These are phyloP conservation scores for Himalopsyche phryganea DNA, from an alignment of 1,140 invertebrate genomes.

Conservation along the genomic window DNA sequence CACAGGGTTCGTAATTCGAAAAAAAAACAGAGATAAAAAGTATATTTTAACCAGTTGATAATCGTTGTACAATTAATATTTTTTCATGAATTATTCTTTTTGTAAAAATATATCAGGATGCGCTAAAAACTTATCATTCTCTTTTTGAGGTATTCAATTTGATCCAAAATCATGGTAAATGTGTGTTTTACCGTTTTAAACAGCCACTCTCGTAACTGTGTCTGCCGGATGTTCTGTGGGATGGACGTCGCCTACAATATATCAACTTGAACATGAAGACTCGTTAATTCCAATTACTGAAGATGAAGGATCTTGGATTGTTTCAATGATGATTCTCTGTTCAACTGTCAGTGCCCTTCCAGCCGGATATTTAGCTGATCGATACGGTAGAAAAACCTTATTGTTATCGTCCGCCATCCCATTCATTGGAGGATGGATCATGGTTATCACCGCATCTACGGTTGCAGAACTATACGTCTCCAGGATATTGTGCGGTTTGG, in stretches of 20 bases:
- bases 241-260: conserved; percentile 61
- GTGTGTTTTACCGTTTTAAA: too few species aligned
- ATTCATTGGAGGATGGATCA: conserved; percentile 63
- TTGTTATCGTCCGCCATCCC: conserved; percentile 62
- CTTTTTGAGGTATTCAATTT: too few species aligned
- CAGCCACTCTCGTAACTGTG: conserved; percentile 51
- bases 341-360: conserved; percentile 49
- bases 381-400: conserved; percentile 64
- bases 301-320: conserved; percentile 62
- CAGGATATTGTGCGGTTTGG: conserved; percentile 60
- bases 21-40: too few species aligned
- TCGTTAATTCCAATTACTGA: conserved; percentile 52
- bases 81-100: too few species aligned
- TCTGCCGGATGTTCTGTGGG: conserved; percentile 53
- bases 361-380: conserved; percentile 49
- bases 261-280: conserved; percentile 44
- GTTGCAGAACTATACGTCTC: conserved; percentile 53
- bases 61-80: too few species aligned
- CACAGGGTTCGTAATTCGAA: too few species aligned
- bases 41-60: too few species aligned
- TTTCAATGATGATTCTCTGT: conserved; percentile 54
- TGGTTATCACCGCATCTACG: conserved; percentile 55
- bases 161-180: too few species aligned
- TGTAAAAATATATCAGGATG: too few species aligned
- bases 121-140: too few species aligned